Percentiles rank a stretch among this genome's conserved stretches.
These are phyloP conservation scores for Carcharodon carcharias DNA, from an alignment of 2,797 vertebrate species.

Conservation along the genomic window DNA sequence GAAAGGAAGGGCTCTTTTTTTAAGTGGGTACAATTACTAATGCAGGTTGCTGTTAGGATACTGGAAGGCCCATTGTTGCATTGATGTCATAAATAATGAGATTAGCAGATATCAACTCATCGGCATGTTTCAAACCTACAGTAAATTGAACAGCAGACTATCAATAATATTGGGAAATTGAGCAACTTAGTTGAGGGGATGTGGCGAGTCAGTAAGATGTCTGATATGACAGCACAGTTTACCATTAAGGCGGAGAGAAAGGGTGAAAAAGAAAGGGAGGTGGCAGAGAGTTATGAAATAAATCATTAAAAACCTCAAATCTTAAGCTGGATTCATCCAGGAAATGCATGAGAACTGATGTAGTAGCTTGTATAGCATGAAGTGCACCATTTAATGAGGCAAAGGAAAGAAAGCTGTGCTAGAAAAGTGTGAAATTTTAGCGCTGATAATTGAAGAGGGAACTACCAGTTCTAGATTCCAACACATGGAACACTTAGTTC, in stretches of 20 bases:
- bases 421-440: background rate
- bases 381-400: background rate
- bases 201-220: background rate
- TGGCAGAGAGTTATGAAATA: background rate
- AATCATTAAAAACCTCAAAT: background rate
- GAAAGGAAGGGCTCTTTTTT: background rate
- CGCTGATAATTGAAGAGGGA: background rate
- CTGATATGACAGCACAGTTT: background rate
- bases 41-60: background rate
- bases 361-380: background rate
- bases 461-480: background rate
- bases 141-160: background rate
- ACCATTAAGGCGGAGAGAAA: background rate
- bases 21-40: background rate
- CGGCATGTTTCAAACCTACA: background rate
- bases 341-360: background rate
- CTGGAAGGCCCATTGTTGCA: background rate
- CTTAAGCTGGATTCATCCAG: background rate
- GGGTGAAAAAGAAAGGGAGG: background rate
- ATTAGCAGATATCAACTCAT: background rate
- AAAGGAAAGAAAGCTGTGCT: background rate
- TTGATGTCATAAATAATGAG: background rate
- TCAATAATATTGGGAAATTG: background rate
- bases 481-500: background rate
- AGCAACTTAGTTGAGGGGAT: background rate